phyloP scores from a whole-genome alignment of 2,888 invertebrate species.

The Ligdia adustata region DNA sequence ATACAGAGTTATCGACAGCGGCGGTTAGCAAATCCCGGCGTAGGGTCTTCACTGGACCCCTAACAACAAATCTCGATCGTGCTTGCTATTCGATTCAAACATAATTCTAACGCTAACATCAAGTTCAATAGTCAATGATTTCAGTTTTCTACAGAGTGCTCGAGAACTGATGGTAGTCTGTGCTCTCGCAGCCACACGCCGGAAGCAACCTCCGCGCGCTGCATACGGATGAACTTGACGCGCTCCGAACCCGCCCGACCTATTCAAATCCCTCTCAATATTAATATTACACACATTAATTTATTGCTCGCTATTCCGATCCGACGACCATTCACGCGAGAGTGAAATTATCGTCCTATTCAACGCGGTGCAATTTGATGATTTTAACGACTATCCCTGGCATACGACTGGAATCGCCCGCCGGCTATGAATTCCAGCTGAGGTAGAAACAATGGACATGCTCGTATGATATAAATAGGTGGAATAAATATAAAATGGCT shows the following conservation, averaged over 20 bases:
- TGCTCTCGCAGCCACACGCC: slow-evolving; percentile 56
- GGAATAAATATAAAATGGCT: slow-evolving; percentile 72
- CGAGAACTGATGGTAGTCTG: slow-evolving; percentile 43
- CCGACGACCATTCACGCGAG: slow-evolving; percentile 15
- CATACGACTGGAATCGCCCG: slow-evolving; percentile 59
- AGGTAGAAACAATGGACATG: slow-evolving; percentile 74
- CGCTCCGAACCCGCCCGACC: slow-evolving; percentile 50
- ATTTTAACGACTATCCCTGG: slow-evolving; percentile 58
- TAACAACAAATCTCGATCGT: slow-evolving; percentile 20
- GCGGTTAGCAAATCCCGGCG: slow-evolving; percentile 62
- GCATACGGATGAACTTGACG: slow-evolving; percentile 78
- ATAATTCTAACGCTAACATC: slow-evolving; percentile 1
- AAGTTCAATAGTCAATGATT: too few relatives aligned
- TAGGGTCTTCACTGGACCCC: slow-evolving; percentile 36
- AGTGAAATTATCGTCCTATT: slow-evolving; percentile 21
- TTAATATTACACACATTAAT: slow-evolving; percentile 50
- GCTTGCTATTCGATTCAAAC: slow-evolving; percentile 4
- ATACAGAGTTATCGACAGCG: slow-evolving; percentile 70
- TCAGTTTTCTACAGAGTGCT: too few relatives aligned
- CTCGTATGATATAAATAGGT: slow-evolving; percentile 72
- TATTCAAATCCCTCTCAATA: slow-evolving; percentile 36
- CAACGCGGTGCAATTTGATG: slow-evolving; percentile 48
- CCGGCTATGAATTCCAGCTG: slow-evolving; percentile 71
- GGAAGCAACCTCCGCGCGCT: slow-evolving; percentile 72
- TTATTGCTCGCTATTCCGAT: slow-evolving; percentile 38